Evolutionary conservation across 1,140 invertebrate species (phyloP), one percentile per base, ranked within the genome.

Genomic region (Orussus abietinus): DNA sequence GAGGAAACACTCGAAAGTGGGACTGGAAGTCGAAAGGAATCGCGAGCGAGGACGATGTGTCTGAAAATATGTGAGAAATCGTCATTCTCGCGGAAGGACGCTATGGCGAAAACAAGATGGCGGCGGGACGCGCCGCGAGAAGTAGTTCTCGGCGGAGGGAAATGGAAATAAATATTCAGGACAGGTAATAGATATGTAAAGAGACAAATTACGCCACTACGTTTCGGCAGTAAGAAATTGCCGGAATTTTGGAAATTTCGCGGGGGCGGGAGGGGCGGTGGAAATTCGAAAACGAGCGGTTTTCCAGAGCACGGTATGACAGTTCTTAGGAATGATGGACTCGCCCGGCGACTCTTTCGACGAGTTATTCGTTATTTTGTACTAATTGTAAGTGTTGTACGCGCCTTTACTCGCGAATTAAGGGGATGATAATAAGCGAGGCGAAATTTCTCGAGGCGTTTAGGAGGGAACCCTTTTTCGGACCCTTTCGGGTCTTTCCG

Each of bases 301-400:
- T 49, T 40, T 41, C 22, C 9, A 55, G 61, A 66, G 69, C 64
- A 70, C 61, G 67, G 66, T 72, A 70, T 63, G 52, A 66, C 51
- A 63, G 67, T 70, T 69, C 67, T 62, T 68, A 63, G 47, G 15
- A 28, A 26, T 26, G 28, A 38, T 17, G 21, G 17, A 21, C 32
- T 18, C 35, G 28, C n/a, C 25, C 36, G 22, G 22, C 1, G 39
- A 15, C 40, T 48, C 50, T 53, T 62, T 55, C 31, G 39, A 43
- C 58, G 53, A 60, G 51, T 57, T 53, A 64, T 64, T 54, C 57
- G 63, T 54, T 70, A 69, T 70, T 71, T 72, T 71, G 63, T 72
- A 71, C 65, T 57, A 60, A 64, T 6, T 25, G 22, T 7, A 25
- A 25, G 6, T 25, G n/a, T n/a, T 25, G 22, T 25, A n/a, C 22